Evolutionary conservation across 2,888 invertebrate genomes (phyloP), one percentile per base, ranked within the genome.

Genomic region (Limnephilus lunatus): DNA sequence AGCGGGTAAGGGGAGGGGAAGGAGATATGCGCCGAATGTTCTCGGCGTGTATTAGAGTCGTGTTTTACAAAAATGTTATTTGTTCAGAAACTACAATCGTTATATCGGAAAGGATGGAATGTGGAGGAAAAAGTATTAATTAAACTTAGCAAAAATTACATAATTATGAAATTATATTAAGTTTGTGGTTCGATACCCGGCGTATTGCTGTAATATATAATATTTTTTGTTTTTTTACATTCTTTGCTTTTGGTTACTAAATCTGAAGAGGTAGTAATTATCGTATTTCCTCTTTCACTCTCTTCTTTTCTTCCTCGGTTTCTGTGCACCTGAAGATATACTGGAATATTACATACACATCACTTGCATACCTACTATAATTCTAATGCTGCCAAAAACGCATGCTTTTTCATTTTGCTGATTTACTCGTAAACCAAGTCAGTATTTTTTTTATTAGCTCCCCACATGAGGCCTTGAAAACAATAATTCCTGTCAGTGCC

Each of bases 41-140:
- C 44, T 39, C 35, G 85, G 35, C 85, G 85, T 83, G 32, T 85
- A 85, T 85, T 85, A 85, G 35, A 85, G 25, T n/a, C 68, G 68
- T 68, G 68, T 68, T 68, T 68, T 68, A 68, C 68, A 68, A 68
- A 68, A 68, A 68, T 68, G 68, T 68, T 68, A 68, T 68, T 68
- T 68, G 68, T 68, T 68, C 25, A 7, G 9, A 68, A 68, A 68
- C 68, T 68, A n/a, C 53, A 25, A 68, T 68, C 85, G 31, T 30
- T 82, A 31, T 31, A 83, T 85, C 44, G 25, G 12, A 85, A 32
- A 31, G 12, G 68, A 15, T 68, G 7, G 2, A 68, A 68, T 68
- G 25, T 68, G 25, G 11, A 9, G n/a, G 25, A 68, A 25, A n/a
- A 68, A 7, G 2, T n/a, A 68, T n/a, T n/a, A n/a, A 68, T 68